Conservation (phyloP, 2,113 vertebrate genomes). For the Chloropsis hardwickii region DNA sequence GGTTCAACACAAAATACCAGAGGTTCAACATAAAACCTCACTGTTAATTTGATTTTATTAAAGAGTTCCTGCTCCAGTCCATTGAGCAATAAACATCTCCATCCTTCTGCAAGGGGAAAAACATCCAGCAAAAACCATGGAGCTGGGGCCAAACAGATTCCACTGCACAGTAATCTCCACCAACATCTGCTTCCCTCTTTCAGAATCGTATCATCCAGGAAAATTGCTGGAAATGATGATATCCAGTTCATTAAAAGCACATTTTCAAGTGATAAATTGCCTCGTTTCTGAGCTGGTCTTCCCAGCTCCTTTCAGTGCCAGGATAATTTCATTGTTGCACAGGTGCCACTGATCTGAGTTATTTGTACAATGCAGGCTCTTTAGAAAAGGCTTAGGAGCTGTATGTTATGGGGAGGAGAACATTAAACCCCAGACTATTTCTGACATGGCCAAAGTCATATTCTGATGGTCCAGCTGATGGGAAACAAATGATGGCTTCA, state of each 20-base stretch:
- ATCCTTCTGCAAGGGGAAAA: neutral
- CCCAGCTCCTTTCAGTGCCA: neutral
- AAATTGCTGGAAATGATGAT: slow-evolving; percentile 11
- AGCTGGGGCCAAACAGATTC: neutral
- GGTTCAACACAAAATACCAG: neutral
- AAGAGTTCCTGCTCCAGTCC: neutral
- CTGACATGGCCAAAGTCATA: neutral
- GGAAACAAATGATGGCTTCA: neutral
- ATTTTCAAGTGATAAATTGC: slow-evolving; percentile 50
- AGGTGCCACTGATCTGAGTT: neutral
- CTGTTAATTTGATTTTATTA: neutral
- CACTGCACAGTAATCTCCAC: neutral
- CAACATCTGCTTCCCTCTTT: neutral
- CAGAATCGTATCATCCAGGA: neutral
- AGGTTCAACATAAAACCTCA: neutral
- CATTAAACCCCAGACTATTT: neutral
- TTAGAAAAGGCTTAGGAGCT: neutral
- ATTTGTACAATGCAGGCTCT: neutral
- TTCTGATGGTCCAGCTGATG: neutral
- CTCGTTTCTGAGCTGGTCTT: neutral
- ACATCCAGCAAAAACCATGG: neutral
- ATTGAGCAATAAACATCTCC: neutral
- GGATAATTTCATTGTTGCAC: neutral
- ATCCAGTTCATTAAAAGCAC: slow-evolving; percentile 42
- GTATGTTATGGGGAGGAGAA: neutral